Evolutionary conservation across 2,797 vertebrate genomes (phyloP).

Genomic region (Gobio occitaniae): DNA sequence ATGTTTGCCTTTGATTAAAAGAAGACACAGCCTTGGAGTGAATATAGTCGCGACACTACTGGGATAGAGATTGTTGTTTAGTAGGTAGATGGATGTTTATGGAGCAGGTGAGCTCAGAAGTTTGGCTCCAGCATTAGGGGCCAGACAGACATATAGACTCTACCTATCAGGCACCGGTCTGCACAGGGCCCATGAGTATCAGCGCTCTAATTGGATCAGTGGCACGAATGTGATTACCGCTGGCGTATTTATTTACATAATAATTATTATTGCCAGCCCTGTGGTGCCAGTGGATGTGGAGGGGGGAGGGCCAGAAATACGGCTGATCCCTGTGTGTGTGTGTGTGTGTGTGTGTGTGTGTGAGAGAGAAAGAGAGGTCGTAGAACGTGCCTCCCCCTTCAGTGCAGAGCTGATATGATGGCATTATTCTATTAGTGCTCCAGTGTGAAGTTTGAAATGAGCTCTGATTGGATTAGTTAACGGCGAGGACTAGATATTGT

Average conservation of each 20-base stretch:
- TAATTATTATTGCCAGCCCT: slow-evolving; percentile 85
- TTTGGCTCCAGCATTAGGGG: slow-evolving; percentile 61
- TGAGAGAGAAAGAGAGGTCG: slow-evolving; percentile 35
- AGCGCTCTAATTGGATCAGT: slow-evolving; percentile 84
- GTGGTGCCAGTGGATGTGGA: slow-evolving; percentile 71
- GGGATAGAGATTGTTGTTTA: slow-evolving; percentile 26
- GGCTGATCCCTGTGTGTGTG: slow-evolving; percentile 48
- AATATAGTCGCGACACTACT: not conserved
- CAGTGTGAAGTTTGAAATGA: slow-evolving; percentile 71
- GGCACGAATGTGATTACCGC: slow-evolving; percentile 85
- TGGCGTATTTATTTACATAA: slow-evolving; percentile 89
- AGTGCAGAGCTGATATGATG: slow-evolving; percentile 63
- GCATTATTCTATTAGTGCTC: slow-evolving; percentile 69
- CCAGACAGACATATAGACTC: slow-evolving; percentile 77
- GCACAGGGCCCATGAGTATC: slow-evolving; percentile 77
- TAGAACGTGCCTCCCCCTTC: slow-evolving; percentile 58
- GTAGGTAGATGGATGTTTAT: slow-evolving; percentile 51
- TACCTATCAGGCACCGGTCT: slow-evolving; percentile 80
- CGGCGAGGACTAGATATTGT: slow-evolving; percentile 68
- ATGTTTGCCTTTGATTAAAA: slow-evolving; percentile 2
- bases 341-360: slow-evolving; percentile 40
- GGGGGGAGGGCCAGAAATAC: slow-evolving; percentile 58
- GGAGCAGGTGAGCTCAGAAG: slow-evolving; percentile 59
- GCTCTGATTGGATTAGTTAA: slow-evolving; percentile 72
- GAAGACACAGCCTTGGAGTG: not conserved